Conservation (phyloP, 1,140 invertebrate species). For the Bombus consobrinus region DNA sequence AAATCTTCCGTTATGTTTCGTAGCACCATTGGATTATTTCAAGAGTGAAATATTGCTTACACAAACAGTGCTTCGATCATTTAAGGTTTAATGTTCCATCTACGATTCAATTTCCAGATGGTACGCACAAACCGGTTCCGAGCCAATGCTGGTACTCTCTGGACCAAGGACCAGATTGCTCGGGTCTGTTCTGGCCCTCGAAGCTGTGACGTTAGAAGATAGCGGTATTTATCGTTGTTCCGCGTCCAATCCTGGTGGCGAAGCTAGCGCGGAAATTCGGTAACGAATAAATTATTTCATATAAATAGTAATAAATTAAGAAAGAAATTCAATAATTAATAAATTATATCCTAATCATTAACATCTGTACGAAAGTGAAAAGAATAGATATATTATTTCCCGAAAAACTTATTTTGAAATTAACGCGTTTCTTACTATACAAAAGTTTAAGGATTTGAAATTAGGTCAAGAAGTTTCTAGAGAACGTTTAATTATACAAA, state of each 20-base stretch:
- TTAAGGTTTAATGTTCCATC: neutral
- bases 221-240: constrained; percentile 88
- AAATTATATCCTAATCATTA: neutral
- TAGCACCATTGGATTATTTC: neutral
- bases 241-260: constrained; percentile 87
- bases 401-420: neutral
- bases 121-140: constrained; percentile 86
- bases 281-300: constrained; percentile 45
- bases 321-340: neutral
- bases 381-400: too few species aligned
- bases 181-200: constrained; percentile 88
- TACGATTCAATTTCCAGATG: constrained; percentile 83
- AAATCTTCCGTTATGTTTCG: neutral
- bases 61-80: neutral
- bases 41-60: neutral
- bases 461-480: neutral
- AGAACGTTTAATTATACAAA: neutral
- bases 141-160: constrained; percentile 85
- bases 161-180: constrained; percentile 86
- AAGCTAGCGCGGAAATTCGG: constrained; percentile 86
- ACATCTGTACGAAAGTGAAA: too few species aligned
- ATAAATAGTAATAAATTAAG: neutral
- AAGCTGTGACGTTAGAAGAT: constrained; percentile 88
- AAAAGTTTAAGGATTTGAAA: neutral
- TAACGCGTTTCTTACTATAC: neutral